Conservation (phyloP, 2,113 vertebrate species). For the Chaetodon auriga region DNA sequence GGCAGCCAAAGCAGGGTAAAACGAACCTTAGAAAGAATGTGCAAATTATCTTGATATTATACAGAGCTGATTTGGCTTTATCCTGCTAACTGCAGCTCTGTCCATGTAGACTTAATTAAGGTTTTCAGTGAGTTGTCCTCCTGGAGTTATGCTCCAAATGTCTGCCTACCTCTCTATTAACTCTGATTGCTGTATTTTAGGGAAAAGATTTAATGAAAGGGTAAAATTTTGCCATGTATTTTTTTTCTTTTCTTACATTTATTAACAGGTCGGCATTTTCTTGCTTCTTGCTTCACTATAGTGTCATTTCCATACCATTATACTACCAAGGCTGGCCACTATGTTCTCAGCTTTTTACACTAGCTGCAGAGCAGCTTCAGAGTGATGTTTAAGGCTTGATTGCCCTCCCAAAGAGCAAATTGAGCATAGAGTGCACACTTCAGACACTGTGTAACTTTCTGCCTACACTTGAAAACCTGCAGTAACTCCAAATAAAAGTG, state of each 20-base stretch:
- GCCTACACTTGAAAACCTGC: constrained; percentile 1
- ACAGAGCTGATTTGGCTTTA: constrained; percentile 56
- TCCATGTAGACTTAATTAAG: constrained; percentile 74
- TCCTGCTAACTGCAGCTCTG: constrained; percentile 48
- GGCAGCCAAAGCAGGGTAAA: not conserved
- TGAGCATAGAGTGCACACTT: constrained; percentile 20
- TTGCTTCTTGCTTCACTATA: constrained; percentile 29
- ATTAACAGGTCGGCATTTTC: constrained; percentile 25
- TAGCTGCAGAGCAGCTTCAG: constrained; percentile 13
- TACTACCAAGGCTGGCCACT: constrained; percentile 12
- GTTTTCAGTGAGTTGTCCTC: constrained; percentile 68
- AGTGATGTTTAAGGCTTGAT: constrained; percentile 30
- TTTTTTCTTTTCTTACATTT: constrained; percentile 24
- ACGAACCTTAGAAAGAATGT: constrained; percentile 48
- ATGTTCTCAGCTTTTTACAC: constrained; percentile 31
- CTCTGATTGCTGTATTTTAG: constrained; percentile 58
- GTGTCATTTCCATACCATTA: constrained; percentile 52
- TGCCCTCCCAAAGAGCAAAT: constrained; percentile 45
- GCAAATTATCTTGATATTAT: constrained; percentile 57
- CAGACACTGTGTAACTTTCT: not conserved
- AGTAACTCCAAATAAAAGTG: not conserved
- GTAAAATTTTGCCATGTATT: constrained; percentile 2
- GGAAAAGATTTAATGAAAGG: constrained; percentile 32
- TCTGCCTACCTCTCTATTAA: constrained; percentile 60
- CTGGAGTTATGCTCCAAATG: constrained; percentile 58